Evolutionary conservation across 2,888 invertebrate genomes (phyloP).

Genomic region (Chalcosyrphus nemorum): DNA sequence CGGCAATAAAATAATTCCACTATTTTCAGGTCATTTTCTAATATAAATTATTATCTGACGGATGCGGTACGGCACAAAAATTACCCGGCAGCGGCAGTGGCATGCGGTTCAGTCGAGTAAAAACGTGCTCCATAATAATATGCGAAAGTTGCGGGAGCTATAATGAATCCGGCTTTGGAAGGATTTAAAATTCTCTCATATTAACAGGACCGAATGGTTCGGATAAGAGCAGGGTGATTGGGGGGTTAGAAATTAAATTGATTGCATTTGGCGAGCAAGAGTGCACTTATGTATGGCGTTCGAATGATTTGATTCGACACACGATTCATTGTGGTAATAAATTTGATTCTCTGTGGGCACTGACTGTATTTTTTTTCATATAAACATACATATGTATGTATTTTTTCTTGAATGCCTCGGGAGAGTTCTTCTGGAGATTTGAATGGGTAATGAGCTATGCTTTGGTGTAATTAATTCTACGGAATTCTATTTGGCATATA

Average conservation of each 20-base stretch:
- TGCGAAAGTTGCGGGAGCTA: not conserved
- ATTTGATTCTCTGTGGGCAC: constrained; percentile 39
- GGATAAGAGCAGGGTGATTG: constrained; percentile 24
- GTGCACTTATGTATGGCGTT: constrained; percentile 57
- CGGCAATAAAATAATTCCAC: constrained; percentile 18
- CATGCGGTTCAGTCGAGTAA: not conserved
- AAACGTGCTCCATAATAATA: not conserved
- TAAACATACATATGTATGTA: not conserved
- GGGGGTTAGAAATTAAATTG: constrained; percentile 50
- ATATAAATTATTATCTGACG: constrained; percentile 17
- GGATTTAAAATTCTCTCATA: constrained; percentile 32
- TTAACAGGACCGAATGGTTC: constrained; percentile 44
- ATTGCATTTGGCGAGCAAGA: constrained; percentile 47
- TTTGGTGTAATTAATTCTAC: constrained; percentile 21
- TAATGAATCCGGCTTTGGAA: constrained; percentile 40
- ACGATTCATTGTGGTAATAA: constrained; percentile 64
- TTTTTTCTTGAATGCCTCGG: not conserved
- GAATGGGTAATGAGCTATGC: constrained; percentile 51
- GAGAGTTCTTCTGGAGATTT: constrained; percentile 22
- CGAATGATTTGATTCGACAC: constrained; percentile 60
- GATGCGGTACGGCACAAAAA: not conserved
- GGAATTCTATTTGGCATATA: constrained; percentile 9
- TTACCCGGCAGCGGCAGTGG: not conserved
- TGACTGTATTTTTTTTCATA: not conserved
- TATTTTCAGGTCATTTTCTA: constrained; percentile 33